Evolutionary conservation across 1,140 invertebrate species (phyloP).

Genomic region (Cydia splendana): DNA sequence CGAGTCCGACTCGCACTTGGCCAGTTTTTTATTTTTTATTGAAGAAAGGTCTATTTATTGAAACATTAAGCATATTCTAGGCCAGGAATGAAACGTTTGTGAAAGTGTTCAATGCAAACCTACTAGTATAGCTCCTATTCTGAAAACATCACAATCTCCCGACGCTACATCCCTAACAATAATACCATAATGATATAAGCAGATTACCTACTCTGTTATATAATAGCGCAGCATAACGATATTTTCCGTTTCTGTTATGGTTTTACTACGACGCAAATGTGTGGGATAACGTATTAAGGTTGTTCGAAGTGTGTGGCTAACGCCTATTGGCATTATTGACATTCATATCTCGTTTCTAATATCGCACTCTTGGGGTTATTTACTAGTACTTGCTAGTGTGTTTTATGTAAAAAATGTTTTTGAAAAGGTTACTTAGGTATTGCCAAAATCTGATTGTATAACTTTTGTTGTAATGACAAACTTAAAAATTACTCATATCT

Average conservation of each 20-base stretch:
- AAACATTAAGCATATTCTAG: too few species aligned
- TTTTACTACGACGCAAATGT: constrained; percentile 3
- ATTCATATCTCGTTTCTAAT: constrained; percentile 20
- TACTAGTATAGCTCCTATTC: neutral
- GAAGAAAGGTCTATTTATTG: too few species aligned
- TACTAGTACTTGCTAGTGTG: neutral
- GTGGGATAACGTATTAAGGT: constrained; percentile 17
- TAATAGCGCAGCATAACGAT: neutral
- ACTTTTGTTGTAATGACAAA: too few species aligned
- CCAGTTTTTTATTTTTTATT: too few species aligned
- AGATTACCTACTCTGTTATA: neutral
- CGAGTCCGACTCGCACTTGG: too few species aligned
- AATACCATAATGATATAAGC: neutral
- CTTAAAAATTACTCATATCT: too few species aligned
- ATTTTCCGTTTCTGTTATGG: neutral
- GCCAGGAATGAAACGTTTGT: too few species aligned
- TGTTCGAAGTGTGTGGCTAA: neutral
- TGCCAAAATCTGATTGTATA: neutral
- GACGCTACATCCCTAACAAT: neutral
- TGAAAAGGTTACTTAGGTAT: neutral
- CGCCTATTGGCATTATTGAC: neutral
- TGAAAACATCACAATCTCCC: neutral
- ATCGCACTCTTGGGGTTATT: neutral
- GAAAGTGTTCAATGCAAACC: too few species aligned
- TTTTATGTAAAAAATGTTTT: neutral